Evolutionary conservation across 1,140 invertebrate species (phyloP), one percentile per base, ranked within the genome.

Genomic region (Dendroctonus ponderosae): DNA sequence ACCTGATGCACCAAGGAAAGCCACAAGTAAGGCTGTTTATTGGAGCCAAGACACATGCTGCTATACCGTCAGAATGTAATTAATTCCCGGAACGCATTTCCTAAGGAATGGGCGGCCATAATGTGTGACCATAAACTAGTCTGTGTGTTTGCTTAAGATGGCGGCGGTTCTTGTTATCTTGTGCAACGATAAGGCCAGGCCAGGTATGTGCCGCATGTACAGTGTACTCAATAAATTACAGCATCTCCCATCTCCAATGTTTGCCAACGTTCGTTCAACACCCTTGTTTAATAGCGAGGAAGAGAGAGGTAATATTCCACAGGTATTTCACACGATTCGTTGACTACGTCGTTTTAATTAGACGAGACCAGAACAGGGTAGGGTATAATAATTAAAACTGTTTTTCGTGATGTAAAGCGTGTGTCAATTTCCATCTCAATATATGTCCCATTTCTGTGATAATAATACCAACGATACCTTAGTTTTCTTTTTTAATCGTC

Each of bases 221-320:
- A 15, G 71, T 73, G 70, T 73, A 71, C 72, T 72, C 70, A 73
- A 73, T 73, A 72, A 73, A 73, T 73, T 73, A 73, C 72, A 70
- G 72, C 72, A 73, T 73, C 72, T 72, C 69, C 64, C 69, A 63
- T 64, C 70, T 59, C 58, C 51, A 43, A 54, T 71, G 70, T 71
- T 71, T 71, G 62, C 70, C 59, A 39, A 60, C 58, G 56, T 58
- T 67, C 66, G 66, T 67, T 67, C 66, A 67, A 67, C 66, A 67
- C 66, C 66, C 66, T 62, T 62, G 66, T 67, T 62, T 61, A 56
- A 67, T 62, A 59, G 64, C 54, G 48, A 66, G 56, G 57, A 41
- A 41, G 26, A 52, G 39, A 52, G 57, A 59, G 43, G 49, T 66
- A 59, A 60, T 66, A 59, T 66, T 52, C 57, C 41, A 66, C 54